A percentile compares a stretch with the other conserved stretches of the same genome.
phyloP scores from a whole-genome alignment of 2,888 invertebrate genomes.

The Melinopterus prodromus region DNA sequence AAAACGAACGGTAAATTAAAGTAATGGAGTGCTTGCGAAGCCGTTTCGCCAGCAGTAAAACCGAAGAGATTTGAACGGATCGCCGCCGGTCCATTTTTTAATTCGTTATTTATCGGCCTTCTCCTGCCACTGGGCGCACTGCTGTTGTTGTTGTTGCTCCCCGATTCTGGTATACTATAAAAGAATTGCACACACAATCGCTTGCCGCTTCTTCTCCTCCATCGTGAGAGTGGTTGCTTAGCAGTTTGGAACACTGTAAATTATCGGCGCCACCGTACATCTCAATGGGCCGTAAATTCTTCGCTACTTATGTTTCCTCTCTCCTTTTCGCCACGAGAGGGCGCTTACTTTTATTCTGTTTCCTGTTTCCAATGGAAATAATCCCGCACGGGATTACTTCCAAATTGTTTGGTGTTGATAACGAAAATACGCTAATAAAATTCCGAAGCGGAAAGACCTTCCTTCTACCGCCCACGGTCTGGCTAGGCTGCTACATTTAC shows the following conservation, averaged over 20 bases:
- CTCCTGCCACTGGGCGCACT: background rate
- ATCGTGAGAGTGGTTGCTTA: conserved; percentile 7
- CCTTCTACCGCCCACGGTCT: background rate
- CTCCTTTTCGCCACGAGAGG: conserved; percentile 9
- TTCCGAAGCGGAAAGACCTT: conserved; percentile 4
- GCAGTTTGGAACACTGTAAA: conserved; percentile 15
- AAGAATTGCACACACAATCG: conserved; percentile 23
- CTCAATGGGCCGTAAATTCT: conserved; percentile 19
- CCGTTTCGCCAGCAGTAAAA: background rate
- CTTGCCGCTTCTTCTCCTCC: background rate
- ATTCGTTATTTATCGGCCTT: conserved; percentile 21
- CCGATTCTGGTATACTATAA: background rate
- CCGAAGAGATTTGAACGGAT: conserved; percentile 9
- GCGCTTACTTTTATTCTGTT: background rate
- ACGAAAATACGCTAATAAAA: conserved; percentile 4
- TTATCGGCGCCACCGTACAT: conserved; percentile 16
- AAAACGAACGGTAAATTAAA: background rate
- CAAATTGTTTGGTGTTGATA: conserved; percentile 4
- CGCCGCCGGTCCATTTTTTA: conserved; percentile 20
- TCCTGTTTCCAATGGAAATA: background rate
- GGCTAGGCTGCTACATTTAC: background rate
- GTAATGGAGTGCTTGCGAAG: conserved; percentile 18
- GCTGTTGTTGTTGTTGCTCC: conserved; percentile 7
- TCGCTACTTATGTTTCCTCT: conserved; percentile 7
- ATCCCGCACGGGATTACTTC: background rate